Evolutionary conservation across 2,113 vertebrate genomes (phyloP), one percentile per base, ranked within the genome.

Genomic region (Hassar affinis): DNA sequence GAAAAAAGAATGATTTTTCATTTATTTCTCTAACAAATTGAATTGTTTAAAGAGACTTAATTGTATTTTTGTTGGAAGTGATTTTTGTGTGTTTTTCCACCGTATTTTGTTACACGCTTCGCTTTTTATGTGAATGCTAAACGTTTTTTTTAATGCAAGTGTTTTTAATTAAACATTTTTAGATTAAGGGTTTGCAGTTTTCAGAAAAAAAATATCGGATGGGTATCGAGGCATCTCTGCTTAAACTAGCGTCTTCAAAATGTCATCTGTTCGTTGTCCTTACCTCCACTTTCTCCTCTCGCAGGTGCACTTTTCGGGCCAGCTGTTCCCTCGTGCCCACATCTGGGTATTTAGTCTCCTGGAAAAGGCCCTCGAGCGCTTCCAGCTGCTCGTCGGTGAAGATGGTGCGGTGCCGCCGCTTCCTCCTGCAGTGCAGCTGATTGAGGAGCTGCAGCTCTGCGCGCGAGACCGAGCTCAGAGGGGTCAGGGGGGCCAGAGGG

Each of bases 201-300:
- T n/a, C n/a, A n/a, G n/a, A 12, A 11, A 11, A 3, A 61, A n/a
- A 59, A 6, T 61, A 59, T 59, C 9, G 54, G 20, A 56, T 54
- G 6, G 18, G 18, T 6, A 54, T 25, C 56, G 0, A 25, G n/a
- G n/a, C n/a, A n/a, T n/a, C n/a, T n/a, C n/a, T n/a, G n/a, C n/a
- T n/a, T n/a, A n/a, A n/a, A n/a, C n/a, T n/a, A 59, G 12, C 2
- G 45, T 4, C n/a, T n/a, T 42, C 38, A 42, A 42, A 42, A 6
- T 3, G 38, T 3, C 51, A n/a, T 25, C 45, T 7, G 84, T 45
- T 30, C 59, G 0, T 47, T 61, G 38, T 56, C 69, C 91, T 92
- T 90, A 98, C 98, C 97, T 99, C 97, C 38, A 99, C 98, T 90
- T 99, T 99, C 91, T 99, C 98, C 92, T 99, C 98, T 14, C 98